A percentile compares a stretch with the other conserved stretches of the same genome.
Conservation (phyloP, 2,888 invertebrate species). For the Amphiduros pacificus region DNA sequence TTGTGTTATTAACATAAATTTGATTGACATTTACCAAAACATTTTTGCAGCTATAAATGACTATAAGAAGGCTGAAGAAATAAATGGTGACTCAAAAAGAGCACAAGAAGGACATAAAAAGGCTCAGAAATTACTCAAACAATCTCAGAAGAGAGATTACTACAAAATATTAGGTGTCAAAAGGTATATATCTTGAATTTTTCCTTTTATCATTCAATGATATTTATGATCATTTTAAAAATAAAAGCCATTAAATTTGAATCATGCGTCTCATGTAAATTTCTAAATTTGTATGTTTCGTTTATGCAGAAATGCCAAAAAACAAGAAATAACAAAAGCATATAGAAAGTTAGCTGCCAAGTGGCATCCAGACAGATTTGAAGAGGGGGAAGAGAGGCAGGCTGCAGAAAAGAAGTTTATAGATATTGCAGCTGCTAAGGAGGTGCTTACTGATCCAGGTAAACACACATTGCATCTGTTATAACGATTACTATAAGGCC, state of each 20-base stretch:
- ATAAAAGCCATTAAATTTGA: background rate
- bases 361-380: slow-evolving; percentile 98
- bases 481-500: no score
- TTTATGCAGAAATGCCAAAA: slow-evolving; percentile 71
- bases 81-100: slow-evolving; percentile 75
- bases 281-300: background rate
- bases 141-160: slow-evolving; percentile 90
- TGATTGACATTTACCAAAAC: no score
- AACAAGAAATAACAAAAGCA: slow-evolving; percentile 89
- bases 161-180: slow-evolving; percentile 95
- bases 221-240: background rate
- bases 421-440: slow-evolving; percentile 98
- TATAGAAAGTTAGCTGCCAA: slow-evolving; percentile 95
- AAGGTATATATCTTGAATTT: slow-evolving; percentile 60
- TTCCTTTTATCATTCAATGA: background rate
- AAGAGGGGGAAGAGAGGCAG: slow-evolving; percentile 77
- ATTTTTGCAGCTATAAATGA: slow-evolving; percentile 73
- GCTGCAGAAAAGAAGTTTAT: slow-evolving; percentile 96
- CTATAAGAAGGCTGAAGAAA: slow-evolving; percentile 81
- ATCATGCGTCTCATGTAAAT: background rate
- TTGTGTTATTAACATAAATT: no score
- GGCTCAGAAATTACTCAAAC: slow-evolving; percentile 89
- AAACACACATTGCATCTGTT: slow-evolving; percentile 26
- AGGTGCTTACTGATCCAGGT: slow-evolving; percentile 76
- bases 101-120: slow-evolving; percentile 87